Base-by-base conservation (phyloP, 1,140 invertebrate species). In the Octopus sinensis region DNA sequence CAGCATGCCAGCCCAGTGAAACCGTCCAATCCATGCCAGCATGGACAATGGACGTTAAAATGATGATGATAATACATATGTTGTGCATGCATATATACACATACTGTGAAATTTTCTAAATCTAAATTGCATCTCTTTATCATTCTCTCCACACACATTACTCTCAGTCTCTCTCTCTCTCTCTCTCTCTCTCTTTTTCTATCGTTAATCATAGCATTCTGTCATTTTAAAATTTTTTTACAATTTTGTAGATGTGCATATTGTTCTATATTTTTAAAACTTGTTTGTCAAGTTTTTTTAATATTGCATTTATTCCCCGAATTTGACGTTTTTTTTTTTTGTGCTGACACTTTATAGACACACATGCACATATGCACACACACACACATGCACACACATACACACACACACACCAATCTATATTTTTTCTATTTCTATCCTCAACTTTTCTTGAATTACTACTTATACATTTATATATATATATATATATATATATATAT, bases 401-500 rank as follows among this genome's bases (percentile, higher is more conserved):
- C 9, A 9, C 56, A 62, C 56, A 62, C 56, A 62, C 9, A 9
- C 56, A 62, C 56, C 56, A 17, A 62, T 10, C 56, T 17, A 9
- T 10, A 10, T 10, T 10, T 62, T 62, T 62, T 62, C 17, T 62
- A 62, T 62, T 17, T 9, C 56, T 62, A 62, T 62, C 56, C 17
- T 62, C 56, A 62, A 62, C 17, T 9, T 17, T 62, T 10, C 17
- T 62, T 62, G 9, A 1, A 9, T 62, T 1, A 17, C 17, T 62
- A 62, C 17, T 62, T 62, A 62, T 62, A 10, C 9, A 10, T 62
- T 10, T 62, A 1, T 62, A 3, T 62, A 62, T 62, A 62, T 62
- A 62, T 62, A 62, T 62, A 62, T 62, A 62, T 62, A 62, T 62
- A 62, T 62, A 62, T 62, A 62, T 62, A 62, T 62, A 62, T 62